phyloP scores from a whole-genome alignment of 2,113 vertebrate genomes.

The Archocentrus centrarchus region DNA sequence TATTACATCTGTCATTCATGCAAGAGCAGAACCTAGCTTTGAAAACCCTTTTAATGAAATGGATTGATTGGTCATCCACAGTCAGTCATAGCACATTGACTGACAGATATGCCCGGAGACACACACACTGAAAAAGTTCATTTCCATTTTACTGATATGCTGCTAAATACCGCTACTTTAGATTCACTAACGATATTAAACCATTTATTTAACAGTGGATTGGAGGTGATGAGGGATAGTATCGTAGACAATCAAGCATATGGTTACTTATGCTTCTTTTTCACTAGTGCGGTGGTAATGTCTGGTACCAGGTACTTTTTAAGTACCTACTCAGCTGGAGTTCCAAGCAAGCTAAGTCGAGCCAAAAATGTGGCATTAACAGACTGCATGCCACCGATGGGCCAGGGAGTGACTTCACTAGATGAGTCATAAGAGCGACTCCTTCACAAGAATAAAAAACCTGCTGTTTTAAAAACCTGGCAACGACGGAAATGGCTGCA shows the following conservation, averaged over 20 bases:
- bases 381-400: too few relatives aligned
- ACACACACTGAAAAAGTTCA: not conserved
- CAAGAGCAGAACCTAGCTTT: conserved; percentile 25
- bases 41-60: conserved; percentile 34
- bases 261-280: not conserved
- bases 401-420: too few relatives aligned
- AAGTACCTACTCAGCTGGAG: too few relatives aligned
- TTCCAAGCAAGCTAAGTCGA: too few relatives aligned
- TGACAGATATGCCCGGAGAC: conserved; percentile 22
- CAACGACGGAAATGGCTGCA: too few relatives aligned
- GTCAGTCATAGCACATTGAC: not conserved
- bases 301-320: too few relatives aligned
- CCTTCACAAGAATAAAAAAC: too few relatives aligned
- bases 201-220: conserved; percentile 1
- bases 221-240: conserved; percentile 24
- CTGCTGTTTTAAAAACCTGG: too few relatives aligned
- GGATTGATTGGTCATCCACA: conserved; percentile 44
- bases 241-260: conserved; percentile 19
- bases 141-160: not conserved
- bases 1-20: conserved; percentile 40
- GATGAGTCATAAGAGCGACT: too few relatives aligned
- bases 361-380: too few relatives aligned
- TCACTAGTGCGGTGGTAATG: too few relatives aligned
- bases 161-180: conserved; percentile 10
- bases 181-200: conserved; percentile 5